phyloP scores from a whole-genome alignment of 2,888 invertebrate genomes.

The Agrochola litura region DNA sequence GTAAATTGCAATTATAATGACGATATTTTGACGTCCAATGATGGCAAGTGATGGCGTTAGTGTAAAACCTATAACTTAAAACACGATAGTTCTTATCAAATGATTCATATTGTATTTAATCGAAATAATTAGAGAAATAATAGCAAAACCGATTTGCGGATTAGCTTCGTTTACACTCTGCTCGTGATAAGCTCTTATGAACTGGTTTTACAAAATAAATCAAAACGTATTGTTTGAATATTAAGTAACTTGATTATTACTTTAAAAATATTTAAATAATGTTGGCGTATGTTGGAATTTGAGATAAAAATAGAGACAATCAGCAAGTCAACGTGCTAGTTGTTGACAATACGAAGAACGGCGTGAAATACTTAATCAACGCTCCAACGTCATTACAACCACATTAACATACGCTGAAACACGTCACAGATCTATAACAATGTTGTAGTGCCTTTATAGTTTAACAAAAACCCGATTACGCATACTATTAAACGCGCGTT shows the following conservation, averaged over 20 bases:
- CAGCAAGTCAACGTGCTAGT: not conserved
- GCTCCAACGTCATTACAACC: conserved; percentile 32
- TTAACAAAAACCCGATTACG: conserved; percentile 26
- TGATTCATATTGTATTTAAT: conserved; percentile 11
- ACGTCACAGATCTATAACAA: conserved; percentile 42
- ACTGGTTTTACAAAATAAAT: not conserved
- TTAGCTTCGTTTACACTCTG: conserved; percentile 3
- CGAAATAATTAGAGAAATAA: not conserved
- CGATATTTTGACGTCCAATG: conserved; percentile 11
- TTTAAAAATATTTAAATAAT: conserved; percentile 14
- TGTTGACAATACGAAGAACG: conserved; percentile 25
- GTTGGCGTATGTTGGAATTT: conserved; percentile 4
- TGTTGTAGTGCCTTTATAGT: conserved; percentile 27
- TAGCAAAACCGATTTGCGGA: conserved; percentile 8
- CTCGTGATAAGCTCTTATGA: not conserved
- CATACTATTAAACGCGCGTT: conserved; percentile 24
- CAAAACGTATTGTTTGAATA: not conserved
- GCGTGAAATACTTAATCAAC: conserved; percentile 28
- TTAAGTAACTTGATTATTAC: not conserved
- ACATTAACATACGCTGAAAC: conserved; percentile 26
- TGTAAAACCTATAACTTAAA: conserved; percentile 9
- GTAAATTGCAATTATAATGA: conserved; percentile 29
- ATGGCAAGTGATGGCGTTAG: conserved; percentile 4
- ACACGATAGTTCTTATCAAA: conserved; percentile 13
- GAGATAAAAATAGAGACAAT: conserved; percentile 20